Evolutionary conservation across 2,888 invertebrate species (phyloP).

Genomic region (Limnephilus lunatus): DNA sequence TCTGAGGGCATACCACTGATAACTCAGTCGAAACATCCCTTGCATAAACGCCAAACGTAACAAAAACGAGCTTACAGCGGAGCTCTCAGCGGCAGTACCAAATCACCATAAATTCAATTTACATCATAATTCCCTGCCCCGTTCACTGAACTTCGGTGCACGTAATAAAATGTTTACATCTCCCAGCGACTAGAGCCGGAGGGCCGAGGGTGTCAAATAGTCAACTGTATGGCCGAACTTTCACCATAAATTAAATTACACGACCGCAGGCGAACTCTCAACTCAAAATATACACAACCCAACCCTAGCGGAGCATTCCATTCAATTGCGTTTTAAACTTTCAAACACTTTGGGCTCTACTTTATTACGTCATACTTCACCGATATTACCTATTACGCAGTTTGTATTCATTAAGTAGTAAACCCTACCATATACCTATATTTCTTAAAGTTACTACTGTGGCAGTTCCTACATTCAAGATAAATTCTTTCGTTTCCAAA

Average conservation of each 20-base stretch:
- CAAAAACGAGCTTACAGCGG: not conserved
- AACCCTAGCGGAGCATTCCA: not conserved
- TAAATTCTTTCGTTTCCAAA: too few species aligned
- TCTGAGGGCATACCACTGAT: too few species aligned
- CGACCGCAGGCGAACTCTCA: not conserved
- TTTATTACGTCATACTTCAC: not conserved
- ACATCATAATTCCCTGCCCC: not conserved
- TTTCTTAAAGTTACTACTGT: not conserved
- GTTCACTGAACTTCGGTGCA: not conserved
- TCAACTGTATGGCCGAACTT: not conserved
- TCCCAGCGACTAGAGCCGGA: not conserved
- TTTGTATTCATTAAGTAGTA: not conserved
- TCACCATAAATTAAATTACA: not conserved
- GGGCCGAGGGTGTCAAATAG: not conserved
- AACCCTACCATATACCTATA: not conserved
- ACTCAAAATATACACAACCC: not conserved
- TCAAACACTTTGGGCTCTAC: not conserved
- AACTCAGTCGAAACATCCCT: not conserved
- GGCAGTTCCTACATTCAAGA: not conserved
- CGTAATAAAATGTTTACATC: not conserved
- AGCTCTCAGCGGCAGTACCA: not conserved
- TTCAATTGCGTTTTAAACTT: conserved; percentile 2
- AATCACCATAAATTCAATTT: not conserved
- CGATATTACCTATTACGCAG: not conserved
- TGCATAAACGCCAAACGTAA: not conserved